Evolutionary conservation across 2,888 invertebrate species (phyloP), one percentile per base, ranked within the genome.

Genomic region (Cepaea hortensis): DNA sequence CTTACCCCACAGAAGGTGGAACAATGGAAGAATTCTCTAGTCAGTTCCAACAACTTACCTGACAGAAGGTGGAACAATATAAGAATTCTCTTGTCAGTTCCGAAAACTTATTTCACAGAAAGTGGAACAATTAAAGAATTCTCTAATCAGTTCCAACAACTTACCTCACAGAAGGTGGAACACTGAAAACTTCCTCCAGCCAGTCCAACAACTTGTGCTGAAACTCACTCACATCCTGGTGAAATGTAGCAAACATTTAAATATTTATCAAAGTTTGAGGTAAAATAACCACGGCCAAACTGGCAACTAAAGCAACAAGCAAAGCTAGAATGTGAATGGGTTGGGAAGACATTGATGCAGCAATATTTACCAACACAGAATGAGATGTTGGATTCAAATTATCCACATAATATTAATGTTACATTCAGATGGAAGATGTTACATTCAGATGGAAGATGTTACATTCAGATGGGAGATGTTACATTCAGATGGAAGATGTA

Each of bases 201-300:
- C 94, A 94, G 88, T 95, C 95, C 48, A 95, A 90, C 23, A 95
- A 91, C 87, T 95, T 95, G 90, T 95, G 95, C 84, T 95, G 95
- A 87, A 95, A 95, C 89, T 95, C 95, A 90, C 95, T 95, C 20
- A 95, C 95, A 91, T 95, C 95, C 93, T 93, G 89, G n/a, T 61
- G 11, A 55, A 55, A 11, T 11, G 11, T 6, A 55, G 87, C 9
- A 83, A 48, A 82, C 7, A 68, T 50, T 50, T 13, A 68, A 81
- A 46, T 48, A 70, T 23, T 68, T 11, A 70, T 35, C 20, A 73
- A 48, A 84, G 7, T 73, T 73, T n/a, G 23, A 48, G 46, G 13
- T 18, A 50, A 35, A 84, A 84, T 46, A 75, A 50, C n/a, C 73
- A 76, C 46, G 48, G 48, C 62, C 23, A 65, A 55, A 55, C 11